Evolutionary conservation across 2,888 invertebrate genomes (phyloP).

Genomic region (Cerceris rybyensis): DNA sequence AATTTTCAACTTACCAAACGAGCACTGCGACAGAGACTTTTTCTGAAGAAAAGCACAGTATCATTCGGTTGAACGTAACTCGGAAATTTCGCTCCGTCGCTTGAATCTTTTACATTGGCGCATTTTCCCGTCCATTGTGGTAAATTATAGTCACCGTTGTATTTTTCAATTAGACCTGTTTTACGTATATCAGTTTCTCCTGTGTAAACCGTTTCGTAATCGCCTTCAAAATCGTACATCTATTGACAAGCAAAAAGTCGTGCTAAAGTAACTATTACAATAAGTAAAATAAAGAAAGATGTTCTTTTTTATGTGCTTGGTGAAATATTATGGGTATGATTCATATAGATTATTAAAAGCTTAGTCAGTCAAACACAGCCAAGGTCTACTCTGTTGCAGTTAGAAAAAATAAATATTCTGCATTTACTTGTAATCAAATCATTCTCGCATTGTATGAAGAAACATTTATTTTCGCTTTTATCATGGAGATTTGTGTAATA

Average conservation of each 20-base stretch:
- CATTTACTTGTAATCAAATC: too few species aligned
- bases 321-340: too few species aligned
- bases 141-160: slow-evolving; percentile 87
- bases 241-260: slow-evolving; percentile 77
- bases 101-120: slow-evolving; percentile 89
- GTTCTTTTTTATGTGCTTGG: too few species aligned
- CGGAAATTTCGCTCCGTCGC: slow-evolving; percentile 93
- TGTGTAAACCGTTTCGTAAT: slow-evolving; percentile 90
- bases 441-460: too few species aligned
- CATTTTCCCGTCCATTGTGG: slow-evolving; percentile 92
- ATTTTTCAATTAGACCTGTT: slow-evolving; percentile 90
- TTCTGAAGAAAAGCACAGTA: slow-evolving; percentile 89
- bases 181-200: slow-evolving; percentile 85
- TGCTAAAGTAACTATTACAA: too few species aligned
- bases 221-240: slow-evolving; percentile 94
- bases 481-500: too few species aligned
- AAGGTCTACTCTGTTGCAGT: too few species aligned
- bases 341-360: too few species aligned
- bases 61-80: slow-evolving; percentile 88
- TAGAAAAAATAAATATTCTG: too few species aligned
- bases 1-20: slow-evolving; percentile 85
- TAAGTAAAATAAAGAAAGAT: too few species aligned
- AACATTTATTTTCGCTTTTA: too few species aligned
- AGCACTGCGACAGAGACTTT: slow-evolving; percentile 93
- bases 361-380: too few species aligned